Percentiles rank a stretch among this genome's conserved stretches.
phyloP scores from a whole-genome alignment of 2,113 vertebrate genomes.

The Anarhynchus alexandrinus region DNA sequence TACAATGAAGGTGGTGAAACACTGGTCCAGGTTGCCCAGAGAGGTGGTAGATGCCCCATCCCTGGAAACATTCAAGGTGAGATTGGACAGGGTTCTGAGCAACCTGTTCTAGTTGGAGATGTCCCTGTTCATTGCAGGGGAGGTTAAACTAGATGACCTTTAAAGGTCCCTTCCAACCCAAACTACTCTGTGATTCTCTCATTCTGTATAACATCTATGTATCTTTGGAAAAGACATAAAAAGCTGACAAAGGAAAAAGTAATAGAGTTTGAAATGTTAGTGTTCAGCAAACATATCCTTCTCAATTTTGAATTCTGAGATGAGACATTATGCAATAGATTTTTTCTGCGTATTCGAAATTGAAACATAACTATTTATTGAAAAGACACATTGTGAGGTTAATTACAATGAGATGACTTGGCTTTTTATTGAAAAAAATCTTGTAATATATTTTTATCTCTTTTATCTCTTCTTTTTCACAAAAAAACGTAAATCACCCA shows the following conservation, averaged over 20 bases:
- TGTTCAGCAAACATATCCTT: background rate
- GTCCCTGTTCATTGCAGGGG: background rate
- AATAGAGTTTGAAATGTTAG: background rate
- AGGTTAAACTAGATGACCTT: background rate
- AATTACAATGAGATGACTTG: background rate
- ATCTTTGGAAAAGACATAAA: background rate
- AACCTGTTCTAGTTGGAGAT: background rate
- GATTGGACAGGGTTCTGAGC: background rate
- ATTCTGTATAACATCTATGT: background rate
- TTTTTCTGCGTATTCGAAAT: background rate
- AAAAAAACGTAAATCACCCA: background rate
- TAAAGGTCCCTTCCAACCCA: background rate
- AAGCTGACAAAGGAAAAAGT: background rate
- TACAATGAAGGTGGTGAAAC: background rate
- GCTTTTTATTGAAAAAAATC: background rate
- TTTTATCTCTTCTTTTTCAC: background rate
- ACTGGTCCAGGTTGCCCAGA: background rate
- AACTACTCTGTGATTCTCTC: background rate
- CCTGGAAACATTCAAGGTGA: background rate
- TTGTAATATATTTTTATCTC: background rate
- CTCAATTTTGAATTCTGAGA: background rate
- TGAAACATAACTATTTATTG: background rate
- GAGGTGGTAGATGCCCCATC: background rate
- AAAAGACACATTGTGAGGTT: background rate
- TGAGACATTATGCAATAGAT: background rate